phyloP scores from a whole-genome alignment of 2,113 vertebrate species.

The Aegotheles bennettii region DNA sequence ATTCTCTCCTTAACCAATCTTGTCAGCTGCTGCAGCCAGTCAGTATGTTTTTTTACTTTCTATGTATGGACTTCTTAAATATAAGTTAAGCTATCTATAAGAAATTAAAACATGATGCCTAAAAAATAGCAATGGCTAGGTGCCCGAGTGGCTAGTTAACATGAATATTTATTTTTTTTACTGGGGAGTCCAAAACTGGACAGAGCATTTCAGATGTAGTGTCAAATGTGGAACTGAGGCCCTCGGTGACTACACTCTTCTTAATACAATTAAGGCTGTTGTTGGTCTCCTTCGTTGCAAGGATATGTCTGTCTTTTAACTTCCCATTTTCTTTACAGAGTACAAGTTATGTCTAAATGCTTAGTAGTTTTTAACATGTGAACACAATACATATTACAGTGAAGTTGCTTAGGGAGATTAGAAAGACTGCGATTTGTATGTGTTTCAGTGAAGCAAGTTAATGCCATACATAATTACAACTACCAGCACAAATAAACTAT shows the following conservation, averaged over 20 bases:
- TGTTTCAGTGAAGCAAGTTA: background rate
- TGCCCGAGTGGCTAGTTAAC: background rate
- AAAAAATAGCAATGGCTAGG: background rate
- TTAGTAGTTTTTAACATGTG: background rate
- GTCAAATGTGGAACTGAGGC: background rate
- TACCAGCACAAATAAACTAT: background rate
- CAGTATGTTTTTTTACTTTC: background rate
- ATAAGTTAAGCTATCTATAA: background rate
- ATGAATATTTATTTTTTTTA: too few species aligned
- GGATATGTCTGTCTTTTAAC: background rate
- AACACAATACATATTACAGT: background rate
- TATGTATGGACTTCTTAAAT: background rate
- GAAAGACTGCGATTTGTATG: background rate
- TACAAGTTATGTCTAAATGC: background rate
- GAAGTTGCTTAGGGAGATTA: background rate
- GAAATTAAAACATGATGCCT: background rate
- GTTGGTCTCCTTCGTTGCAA: background rate
- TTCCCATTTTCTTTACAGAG: background rate
- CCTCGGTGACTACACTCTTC: background rate
- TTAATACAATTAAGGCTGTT: background rate
- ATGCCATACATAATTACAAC: background rate
- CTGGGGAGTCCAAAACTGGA: too few species aligned
- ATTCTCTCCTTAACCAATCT: background rate
- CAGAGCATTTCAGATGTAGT: background rate
- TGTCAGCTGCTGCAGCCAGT: background rate